A percentile compares a stretch with the other conserved stretches of the same genome.
phyloP scores from a whole-genome alignment of 2,888 invertebrate genomes.

The Onchidella celtica region DNA sequence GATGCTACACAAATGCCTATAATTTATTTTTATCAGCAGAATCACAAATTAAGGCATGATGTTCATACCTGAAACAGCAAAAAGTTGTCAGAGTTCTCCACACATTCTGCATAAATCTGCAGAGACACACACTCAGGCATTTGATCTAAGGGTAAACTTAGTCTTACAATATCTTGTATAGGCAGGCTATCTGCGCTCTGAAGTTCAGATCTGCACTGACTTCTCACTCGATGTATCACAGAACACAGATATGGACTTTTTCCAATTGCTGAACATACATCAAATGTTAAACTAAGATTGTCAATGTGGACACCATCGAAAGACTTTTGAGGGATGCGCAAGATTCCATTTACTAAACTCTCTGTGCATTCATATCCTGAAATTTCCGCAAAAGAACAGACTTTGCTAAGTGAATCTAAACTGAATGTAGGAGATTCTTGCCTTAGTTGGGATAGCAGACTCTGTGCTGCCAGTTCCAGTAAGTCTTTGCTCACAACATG shows the following conservation, averaged over 20 bases:
- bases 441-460: neutral
- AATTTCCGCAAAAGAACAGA: neutral
- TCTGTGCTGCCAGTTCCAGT: neutral
- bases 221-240: neutral
- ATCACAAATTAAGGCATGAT: no score
- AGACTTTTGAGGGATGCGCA: neutral
- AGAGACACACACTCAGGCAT: neutral
- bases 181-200: neutral
- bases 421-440: neutral
- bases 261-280: neutral
- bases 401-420: neutral
- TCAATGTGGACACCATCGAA: neutral
- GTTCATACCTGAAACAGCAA: conserved; percentile 8
- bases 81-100: conserved; percentile 26
- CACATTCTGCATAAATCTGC: neutral
- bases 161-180: neutral
- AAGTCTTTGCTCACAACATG: neutral
- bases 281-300: neutral
- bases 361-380: neutral
- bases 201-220: neutral
- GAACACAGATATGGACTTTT: neutral
- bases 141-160: neutral
- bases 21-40: no score
- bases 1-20: no score
- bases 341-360: neutral